Evolutionary conservation across 2,888 invertebrate genomes (phyloP), one percentile per base, ranked within the genome.

Genomic region (Allacma fusca): DNA sequence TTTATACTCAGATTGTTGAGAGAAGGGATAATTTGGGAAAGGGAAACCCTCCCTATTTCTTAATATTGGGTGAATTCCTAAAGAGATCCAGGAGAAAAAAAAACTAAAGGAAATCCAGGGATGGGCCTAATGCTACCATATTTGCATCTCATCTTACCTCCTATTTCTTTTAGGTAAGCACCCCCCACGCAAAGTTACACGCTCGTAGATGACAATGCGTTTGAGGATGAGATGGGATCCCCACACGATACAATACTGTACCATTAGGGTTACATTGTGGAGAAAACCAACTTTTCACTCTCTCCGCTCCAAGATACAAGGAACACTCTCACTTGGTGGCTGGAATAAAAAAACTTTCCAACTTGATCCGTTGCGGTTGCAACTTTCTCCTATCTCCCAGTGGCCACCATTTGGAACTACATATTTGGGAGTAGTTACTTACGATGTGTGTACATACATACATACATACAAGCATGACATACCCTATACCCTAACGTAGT

Each of bases 311-410:
- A 40, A 40, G 7, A 5, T 40, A 40, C 40, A 40, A 5, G 13
- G 40, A 50, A 9, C 2, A n/a, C 2, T 50, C 50, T 50, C 16
- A 16, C 50, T 50, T 50, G 16, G 50, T n/a, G 50, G 16, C 19
- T 50, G 50, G 50, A 50, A 50, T 50, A 50, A 50, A 50, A 50
- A 50, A 50, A n/a, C n/a, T 50, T 40, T n/a, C 50, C 16, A 19
- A 50, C 50, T 5, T n/a, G n/a, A 50, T 50, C 50, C 50, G n/a
- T 50, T 50, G 50, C 16, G 50, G 50, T 50, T 50, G 50, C 50
- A 12, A 5, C 19, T 50, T 19, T 50, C 50, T 50, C n/a, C 50
- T 16, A 19, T 16, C 2, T 5, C 34, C 4, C 34, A n/a, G n/a
- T n/a, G n/a, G n/a, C n/a, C n/a, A n/a, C n/a, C n/a, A n/a, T n/a